A percentile compares a stretch with the other conserved stretches of the same genome.
These are phyloP conservation scores for Nyctibius bracteatus DNA, from an alignment of 2,113 vertebrate genomes.

Conservation along the genomic window DNA sequence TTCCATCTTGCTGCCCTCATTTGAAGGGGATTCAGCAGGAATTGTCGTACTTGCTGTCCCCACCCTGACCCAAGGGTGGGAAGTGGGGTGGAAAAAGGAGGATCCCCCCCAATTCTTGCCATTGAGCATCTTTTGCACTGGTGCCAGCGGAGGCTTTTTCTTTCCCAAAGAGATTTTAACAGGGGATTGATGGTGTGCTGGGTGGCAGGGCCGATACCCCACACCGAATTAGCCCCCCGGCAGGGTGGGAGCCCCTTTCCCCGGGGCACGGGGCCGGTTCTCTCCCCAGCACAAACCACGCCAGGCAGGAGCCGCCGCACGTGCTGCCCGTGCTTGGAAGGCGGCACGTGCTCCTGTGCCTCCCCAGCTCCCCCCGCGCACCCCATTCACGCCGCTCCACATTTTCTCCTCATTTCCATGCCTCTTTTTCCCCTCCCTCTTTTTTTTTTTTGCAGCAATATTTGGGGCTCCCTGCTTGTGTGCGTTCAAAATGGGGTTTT, in stretches of 20 bases:
- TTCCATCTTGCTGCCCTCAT: neutral
- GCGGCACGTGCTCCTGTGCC: conserved; percentile 32
- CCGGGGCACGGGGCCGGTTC: accelerated
- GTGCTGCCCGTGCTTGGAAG: neutral
- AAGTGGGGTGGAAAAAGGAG: neutral
- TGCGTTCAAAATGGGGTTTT: neutral
- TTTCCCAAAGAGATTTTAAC: neutral
- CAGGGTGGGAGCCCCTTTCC: neutral
- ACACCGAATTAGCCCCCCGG: accelerated
- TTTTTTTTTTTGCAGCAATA: neutral
- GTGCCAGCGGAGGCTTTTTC: neutral
- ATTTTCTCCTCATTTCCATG: conserved; percentile 57
- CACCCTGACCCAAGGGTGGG: neutral
- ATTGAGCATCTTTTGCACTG: neutral
- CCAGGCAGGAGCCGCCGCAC: neutral
- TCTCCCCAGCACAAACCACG: accelerated
- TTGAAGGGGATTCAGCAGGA: neutral
- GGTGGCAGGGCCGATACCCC: neutral
- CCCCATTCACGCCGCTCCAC: conserved; percentile 53
- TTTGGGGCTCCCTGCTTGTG: neutral
- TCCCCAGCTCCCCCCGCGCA: neutral
- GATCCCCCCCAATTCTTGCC: neutral
- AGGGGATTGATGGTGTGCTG: neutral
- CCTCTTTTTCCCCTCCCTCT: conserved; percentile 4
- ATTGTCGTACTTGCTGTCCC: neutral